Base-by-base conservation (phyloP, 2,113 vertebrate genomes). In the Amphiprion percula region DNA sequence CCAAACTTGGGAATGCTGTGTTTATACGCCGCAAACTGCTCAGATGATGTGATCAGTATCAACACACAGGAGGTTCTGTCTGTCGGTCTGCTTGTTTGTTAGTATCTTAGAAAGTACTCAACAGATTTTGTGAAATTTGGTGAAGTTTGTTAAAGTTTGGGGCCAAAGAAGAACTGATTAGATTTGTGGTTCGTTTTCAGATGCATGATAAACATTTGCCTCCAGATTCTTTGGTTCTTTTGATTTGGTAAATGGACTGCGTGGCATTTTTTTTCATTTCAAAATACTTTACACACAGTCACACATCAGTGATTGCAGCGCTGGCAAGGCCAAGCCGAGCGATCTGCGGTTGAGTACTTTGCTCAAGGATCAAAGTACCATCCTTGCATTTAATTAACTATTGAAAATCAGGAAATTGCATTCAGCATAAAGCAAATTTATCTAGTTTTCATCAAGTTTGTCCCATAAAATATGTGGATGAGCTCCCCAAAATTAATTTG, bases 1-100 rank as follows among this genome's bases (percentile, higher is more conserved):
- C 39, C 64, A 79, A 82, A 65, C 67, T 63, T 69, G 8, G 39
- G 12, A 71, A 75, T 55, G 46, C 15, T 54, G 9, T 47, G 37
- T 30, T 60, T 16, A n/a, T 14, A 50, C 21, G 59, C 19, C 53
- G 56, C 37, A 26, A 58, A 30, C 59, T 21, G 10, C 24, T 23
- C 30, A n/a, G 53, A 53, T 2, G 14, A 19, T 39, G 47, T 21
- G 4, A 47, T 21, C 33, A 44, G 7, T 61, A 62, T 67, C 11
- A 77, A 12, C 23, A 61, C 9, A 9, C 4, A 39, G 23, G 7
- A 30, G 44, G 2, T 52, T 53, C 33, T 28, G 17, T 56, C 63
- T 69, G 16, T 14, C 15, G 56, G 33, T 53, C 33, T 23, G 50
- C 9, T 41, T 50, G 21, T 79, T 50, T 52, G 33, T 60, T 37